Evolutionary conservation across 2,888 invertebrate genomes (phyloP), one percentile per base, ranked within the genome.

Genomic region (Microplitis deprimator): DNA sequence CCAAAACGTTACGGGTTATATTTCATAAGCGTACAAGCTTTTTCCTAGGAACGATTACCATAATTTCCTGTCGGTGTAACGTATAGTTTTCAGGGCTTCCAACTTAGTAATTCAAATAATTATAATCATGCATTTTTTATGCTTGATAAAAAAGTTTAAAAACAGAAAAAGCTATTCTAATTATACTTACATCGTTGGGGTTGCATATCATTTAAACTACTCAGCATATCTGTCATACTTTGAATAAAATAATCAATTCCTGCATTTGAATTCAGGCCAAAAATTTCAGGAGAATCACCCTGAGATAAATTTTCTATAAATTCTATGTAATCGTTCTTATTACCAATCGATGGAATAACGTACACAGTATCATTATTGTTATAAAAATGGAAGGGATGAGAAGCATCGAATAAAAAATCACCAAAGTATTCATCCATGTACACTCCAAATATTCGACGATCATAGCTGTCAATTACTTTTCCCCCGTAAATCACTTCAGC

Each of bases 401-500:
- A 97, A 76, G 93, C 93, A 88, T 97, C 97, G 89, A 98, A 97
- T 71, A 98, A 91, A 89, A 97, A 98, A 87, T 98, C 97, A 0
- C 97, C 98, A 92, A 98, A 94, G 88, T 97, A 98, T 90, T 98
- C 97, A 88, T 97, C 94, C 96, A 97, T 96, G 90, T 97, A 98
- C 0, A 95, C 96, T 81, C 93, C 92, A 2, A 97, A 94, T 10
- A 97, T 94, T 79, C 97, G 93, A 10, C 97, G 93, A 90, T 98
- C 98, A 90, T 94, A 97, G 88, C 95, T 94, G 89, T 98, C 97
- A 82, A 97, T 97, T 50, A 98, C 96, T 73, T 97, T 93, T 0
- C 98, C 98, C 39, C 98, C 98, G 88, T 98, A 98, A 96, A 98
- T 97, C 39, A 97, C 97, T 92, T 98, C 97, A 78, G 97, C 97